Conservation (phyloP, 1,140 invertebrate genomes). For the Drosophila pallidifrons region DNA sequence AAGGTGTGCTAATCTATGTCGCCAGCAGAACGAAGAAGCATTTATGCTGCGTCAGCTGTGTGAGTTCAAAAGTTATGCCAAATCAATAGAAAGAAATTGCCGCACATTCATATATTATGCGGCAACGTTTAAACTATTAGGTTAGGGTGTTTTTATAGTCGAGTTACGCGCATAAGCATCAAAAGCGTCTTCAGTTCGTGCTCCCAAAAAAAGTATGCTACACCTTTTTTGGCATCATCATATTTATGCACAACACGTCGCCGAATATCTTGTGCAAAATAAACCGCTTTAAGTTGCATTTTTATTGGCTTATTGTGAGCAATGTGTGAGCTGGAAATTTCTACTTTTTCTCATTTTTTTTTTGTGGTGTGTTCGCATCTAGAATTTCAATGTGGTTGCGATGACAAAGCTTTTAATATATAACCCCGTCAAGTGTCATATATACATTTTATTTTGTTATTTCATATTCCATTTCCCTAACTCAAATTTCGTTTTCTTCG, state of each 20-base stretch:
- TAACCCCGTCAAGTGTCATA: constrained; percentile 17
- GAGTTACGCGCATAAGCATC: background rate
- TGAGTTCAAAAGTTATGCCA: background rate
- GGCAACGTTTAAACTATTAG: background rate
- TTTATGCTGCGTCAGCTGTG: background rate
- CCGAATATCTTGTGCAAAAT: constrained; percentile 71
- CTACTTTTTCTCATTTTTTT: background rate
- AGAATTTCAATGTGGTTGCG: constrained; percentile 65
- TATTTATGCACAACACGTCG: constrained; percentile 77
- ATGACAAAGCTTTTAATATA: constrained; percentile 35
- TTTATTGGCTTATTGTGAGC: constrained; percentile 76
- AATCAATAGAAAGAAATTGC: constrained; percentile 6
- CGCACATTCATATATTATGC: background rate
- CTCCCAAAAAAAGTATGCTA: constrained; percentile 56
- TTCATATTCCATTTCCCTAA: constrained; percentile 2
- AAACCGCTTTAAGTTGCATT: constrained; percentile 78
- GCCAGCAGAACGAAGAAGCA: background rate
- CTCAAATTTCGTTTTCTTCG: constrained; percentile 6
- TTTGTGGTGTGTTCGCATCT: constrained; percentile 24
- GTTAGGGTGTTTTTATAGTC: constrained; percentile 23
- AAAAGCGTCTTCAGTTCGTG: constrained; percentile 23
- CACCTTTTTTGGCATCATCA: constrained; percentile 42
- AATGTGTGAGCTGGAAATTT: constrained; percentile 61
- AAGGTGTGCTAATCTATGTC: constrained; percentile 1
- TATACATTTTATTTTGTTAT: constrained; percentile 12